Base-by-base conservation (phyloP, 2,888 invertebrate genomes). In the Lacanobia oleracea region DNA sequence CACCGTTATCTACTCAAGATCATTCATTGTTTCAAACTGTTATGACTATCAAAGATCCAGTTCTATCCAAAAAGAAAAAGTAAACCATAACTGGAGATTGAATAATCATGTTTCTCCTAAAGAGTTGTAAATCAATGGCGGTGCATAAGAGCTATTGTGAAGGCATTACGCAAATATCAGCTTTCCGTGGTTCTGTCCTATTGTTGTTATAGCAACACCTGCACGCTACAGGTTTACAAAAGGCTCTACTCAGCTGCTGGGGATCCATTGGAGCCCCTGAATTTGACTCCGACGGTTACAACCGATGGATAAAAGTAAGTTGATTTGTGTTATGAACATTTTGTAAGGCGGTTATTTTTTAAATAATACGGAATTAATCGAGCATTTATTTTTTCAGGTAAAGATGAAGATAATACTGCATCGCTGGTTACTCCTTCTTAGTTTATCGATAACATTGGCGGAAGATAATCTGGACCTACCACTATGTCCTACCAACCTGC, bases 401-500 rank as follows among this genome's bases (percentile, higher is more conserved):
- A 87, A 70, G 72, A 93, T 93, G 93, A 76, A 77, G 59, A 68
- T 67, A 43, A 59, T 45, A 68, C 60, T 87, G 37, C 63, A 63
- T 65, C 63, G 72, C 62, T 77, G 79, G 33, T 51, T 87, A 50
- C 50, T 90, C 14, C 60, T 91, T 50, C 54, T 88, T 18, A 80
- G 78, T 59, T 37, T 88, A 12, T 56, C 83, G 8, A 60, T 63
- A 23, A 63, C 82, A 9, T 67, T 75, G 27, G 88, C 91, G 16
- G 85, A 88, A n/a, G 88, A 84, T n/a, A 82, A 91, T 14, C 88
- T 89, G 1, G 91, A 93, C 3, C 86, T 95, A 45, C 95, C 95
- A 9, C 66, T 90, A 85, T 95, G 95, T 81, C 95, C 95, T 2
- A 91, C 92, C 2, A 90, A 91, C 56, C 82, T 94, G 48, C 88